Percentiles rank a stretch among this genome's conserved stretches.
phyloP scores from a whole-genome alignment of 1,140 invertebrate species.

The Apolygus lucorum region DNA sequence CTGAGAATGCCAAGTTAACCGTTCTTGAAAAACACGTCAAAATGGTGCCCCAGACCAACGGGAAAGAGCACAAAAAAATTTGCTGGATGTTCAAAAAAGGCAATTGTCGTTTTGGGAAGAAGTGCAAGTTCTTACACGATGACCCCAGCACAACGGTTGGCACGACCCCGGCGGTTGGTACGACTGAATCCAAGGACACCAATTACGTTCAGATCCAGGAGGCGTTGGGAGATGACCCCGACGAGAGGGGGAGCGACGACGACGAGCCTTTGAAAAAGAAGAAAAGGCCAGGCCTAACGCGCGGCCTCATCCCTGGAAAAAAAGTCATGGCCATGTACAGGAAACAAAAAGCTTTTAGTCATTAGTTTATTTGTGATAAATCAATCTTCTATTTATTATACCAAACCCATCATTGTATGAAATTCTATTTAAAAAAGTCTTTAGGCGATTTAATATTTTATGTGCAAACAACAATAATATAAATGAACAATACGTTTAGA shows the following conservation, averaged over 20 bases:
- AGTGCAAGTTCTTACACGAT: conserved; percentile 87
- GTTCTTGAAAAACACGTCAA: conserved; percentile 89
- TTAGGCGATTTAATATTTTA: no score
- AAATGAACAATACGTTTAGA: no score
- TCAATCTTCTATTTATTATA: no score
- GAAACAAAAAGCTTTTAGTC: conserved; percentile 41
- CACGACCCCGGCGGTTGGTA: not conserved
- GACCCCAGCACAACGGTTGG: conserved; percentile 46
- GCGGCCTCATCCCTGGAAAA: conserved; percentile 70
- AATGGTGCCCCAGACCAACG: conserved; percentile 70
- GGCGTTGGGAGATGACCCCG: not conserved
- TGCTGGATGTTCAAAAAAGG: conserved; percentile 92
- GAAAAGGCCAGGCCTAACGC: conserved; percentile 66
- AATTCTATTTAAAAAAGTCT: no score
- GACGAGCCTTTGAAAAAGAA: conserved; percentile 51
- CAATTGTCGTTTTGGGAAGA: conserved; percentile 80
- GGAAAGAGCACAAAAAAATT: conserved; percentile 72
- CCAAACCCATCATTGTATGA: no score
- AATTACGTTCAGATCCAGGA: not conserved
- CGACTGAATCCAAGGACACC: not conserved
- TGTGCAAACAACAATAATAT: no score
- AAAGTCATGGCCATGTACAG: conserved; percentile 74
- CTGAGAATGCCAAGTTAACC: conserved; percentile 76
- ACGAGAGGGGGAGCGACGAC: conserved; percentile 45
- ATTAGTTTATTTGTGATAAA: not conserved